Conservation (phyloP, 2,888 invertebrate genomes). For the Lydus trimaculatus region DNA sequence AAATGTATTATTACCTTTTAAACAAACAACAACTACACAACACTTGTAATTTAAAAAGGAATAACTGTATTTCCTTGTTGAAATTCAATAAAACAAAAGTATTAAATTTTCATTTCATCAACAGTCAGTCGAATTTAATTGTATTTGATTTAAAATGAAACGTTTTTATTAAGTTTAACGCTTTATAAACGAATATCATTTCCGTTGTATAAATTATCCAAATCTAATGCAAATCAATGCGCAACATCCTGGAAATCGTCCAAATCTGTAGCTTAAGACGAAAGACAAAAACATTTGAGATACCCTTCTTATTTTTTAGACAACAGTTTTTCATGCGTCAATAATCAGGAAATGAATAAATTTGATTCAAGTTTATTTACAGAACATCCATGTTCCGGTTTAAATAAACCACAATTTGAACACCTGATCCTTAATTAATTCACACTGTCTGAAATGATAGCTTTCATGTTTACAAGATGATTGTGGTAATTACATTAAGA, state of each 20-base stretch:
- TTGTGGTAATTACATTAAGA: not conserved
- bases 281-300: not conserved
- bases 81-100: not conserved
- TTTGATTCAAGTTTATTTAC: not conserved
- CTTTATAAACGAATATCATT: constrained; percentile 5
- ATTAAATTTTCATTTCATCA: not conserved
- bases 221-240: constrained; percentile 10
- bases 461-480: constrained; percentile 16
- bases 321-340: not conserved
- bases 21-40: not conserved
- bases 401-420: constrained; percentile 9
- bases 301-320: not conserved
- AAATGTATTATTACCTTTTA: not conserved
- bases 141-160: not conserved
- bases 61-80: not conserved
- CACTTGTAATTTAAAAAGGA: not conserved
- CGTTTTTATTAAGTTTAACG: not conserved
- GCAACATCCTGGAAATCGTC: constrained; percentile 8
- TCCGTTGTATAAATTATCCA: constrained; percentile 1
- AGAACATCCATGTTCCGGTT: not conserved
- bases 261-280: not conserved
- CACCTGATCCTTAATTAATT: constrained; percentile 20
- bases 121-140: not conserved
- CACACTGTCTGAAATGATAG: constrained; percentile 15
- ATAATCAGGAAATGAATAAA: not conserved